phyloP scores from a whole-genome alignment of 2,888 invertebrate genomes.

The Mimas tiliae region DNA sequence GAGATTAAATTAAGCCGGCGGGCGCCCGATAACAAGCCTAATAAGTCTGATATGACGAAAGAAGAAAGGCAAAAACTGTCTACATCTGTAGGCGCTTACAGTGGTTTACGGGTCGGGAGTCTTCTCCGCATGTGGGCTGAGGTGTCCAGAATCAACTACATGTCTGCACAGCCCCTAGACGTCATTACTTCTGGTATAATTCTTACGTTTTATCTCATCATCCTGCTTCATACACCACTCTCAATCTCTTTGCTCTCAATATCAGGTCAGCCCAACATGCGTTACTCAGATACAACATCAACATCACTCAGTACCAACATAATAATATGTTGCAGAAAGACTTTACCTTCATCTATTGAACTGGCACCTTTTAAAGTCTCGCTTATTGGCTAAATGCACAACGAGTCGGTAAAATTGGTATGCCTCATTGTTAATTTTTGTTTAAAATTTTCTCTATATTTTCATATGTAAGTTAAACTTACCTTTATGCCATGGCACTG shows the following conservation, averaged over 20 bases:
- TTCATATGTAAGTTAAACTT: too few species aligned
- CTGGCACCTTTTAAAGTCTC: too few species aligned
- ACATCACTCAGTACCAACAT: too few species aligned
- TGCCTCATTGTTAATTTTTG: too few species aligned
- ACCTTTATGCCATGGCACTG: too few species aligned
- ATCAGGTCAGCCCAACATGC: too few species aligned
- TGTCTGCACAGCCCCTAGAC: slow-evolving; percentile 46
- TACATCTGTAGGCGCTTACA: slow-evolving; percentile 13
- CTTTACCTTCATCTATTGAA: too few species aligned
- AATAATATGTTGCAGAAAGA: too few species aligned
- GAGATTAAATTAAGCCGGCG: slow-evolving; percentile 21
- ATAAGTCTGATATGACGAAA: not conserved
- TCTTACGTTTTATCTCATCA: slow-evolving; percentile 15
- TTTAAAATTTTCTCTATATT: too few species aligned
- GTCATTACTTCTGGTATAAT: slow-evolving; percentile 45
- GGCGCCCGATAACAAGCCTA: not conserved
- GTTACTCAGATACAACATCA: too few species aligned
- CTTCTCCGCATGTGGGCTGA: slow-evolving; percentile 55
- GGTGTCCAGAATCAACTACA: slow-evolving; percentile 62
- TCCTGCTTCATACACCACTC: not conserved
- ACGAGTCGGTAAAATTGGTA: too few species aligned
- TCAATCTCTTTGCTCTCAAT: not conserved
- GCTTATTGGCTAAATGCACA: too few species aligned
- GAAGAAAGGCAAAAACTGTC: slow-evolving; percentile 1
- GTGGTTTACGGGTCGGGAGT: slow-evolving; percentile 49